phyloP scores from a whole-genome alignment of 2,888 invertebrate genomes.

The Alloscopus bannaensis region DNA sequence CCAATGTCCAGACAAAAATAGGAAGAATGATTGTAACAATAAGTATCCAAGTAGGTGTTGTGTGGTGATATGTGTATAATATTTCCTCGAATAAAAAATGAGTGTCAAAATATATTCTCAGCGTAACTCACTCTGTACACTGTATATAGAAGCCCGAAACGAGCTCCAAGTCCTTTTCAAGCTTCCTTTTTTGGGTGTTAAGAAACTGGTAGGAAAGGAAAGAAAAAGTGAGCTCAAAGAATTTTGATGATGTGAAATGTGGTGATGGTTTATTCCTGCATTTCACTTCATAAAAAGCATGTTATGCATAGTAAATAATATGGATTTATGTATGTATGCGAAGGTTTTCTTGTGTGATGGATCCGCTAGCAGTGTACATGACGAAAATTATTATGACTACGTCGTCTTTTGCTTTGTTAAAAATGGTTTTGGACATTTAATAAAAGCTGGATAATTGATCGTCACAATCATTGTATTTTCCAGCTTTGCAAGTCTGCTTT shows the following conservation, averaged over 20 bases:
- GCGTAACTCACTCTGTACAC: background rate
- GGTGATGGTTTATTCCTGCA: background rate
- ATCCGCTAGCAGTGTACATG: background rate
- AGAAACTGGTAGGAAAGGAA: conserved; percentile 6
- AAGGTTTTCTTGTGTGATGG: conserved; percentile 1
- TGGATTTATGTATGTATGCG: no score
- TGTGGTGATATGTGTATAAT: no score
- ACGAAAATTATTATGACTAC: conserved; percentile 9
- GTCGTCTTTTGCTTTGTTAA: no score
- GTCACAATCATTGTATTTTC: no score
- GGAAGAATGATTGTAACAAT: background rate
- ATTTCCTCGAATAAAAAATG: no score
- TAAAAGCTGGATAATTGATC: no score
- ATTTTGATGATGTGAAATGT: conserved; percentile 21
- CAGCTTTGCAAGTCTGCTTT: no score
- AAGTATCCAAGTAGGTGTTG: no score
- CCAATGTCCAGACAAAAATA: background rate
- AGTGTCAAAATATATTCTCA: no score
- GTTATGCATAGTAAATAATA: background rate
- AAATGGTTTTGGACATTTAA: no score
- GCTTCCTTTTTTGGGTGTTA: conserved; percentile 50
- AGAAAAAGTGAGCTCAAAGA: conserved; percentile 17
- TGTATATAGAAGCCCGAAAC: conserved; percentile 7
- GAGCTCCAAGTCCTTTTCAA: conserved; percentile 16
- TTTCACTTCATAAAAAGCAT: background rate